These are phyloP conservation scores for Phrynocephalus versicolor DNA, from an alignment of 2,113 vertebrate species.

Conservation along the genomic window DNA sequence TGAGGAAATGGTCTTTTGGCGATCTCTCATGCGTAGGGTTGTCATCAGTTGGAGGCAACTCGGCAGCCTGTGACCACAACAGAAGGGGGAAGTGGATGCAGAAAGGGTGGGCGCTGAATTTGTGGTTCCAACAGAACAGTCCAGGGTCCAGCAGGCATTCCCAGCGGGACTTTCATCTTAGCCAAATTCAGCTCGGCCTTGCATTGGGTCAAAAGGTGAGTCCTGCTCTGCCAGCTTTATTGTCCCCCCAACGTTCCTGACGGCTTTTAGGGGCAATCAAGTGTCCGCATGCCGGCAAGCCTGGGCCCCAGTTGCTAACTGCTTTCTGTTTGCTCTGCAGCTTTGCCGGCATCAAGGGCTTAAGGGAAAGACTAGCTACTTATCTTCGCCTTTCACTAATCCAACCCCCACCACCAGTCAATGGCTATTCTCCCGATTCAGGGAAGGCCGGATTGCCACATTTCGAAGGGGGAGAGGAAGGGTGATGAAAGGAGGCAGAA, in stretches of 20 bases:
- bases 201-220: constrained; percentile 23
- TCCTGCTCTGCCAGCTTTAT: not conserved
- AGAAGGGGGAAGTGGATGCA: not conserved
- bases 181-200: not conserved
- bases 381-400: not conserved
- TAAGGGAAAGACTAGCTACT: not conserved
- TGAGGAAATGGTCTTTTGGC: too few relatives aligned
- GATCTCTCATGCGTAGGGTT: not conserved
- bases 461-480: not conserved
- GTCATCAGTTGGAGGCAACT: not conserved
- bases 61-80: not conserved
- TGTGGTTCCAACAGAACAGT: not conserved
- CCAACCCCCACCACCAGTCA: not conserved
- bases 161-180: not conserved
- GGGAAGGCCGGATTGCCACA: rapidly evolving
- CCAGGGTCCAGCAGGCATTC: not conserved
- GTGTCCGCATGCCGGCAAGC: not conserved
- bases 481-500: not conserved
- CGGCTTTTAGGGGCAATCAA: constrained; percentile 14
- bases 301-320: not conserved
- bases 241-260: not conserved
- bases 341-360: rapidly evolving
- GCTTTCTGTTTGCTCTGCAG: not conserved
- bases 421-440: not conserved
- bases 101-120: not conserved